phyloP scores from a whole-genome alignment of 2,888 invertebrate species.

The Lacanobia wlatinum region DNA sequence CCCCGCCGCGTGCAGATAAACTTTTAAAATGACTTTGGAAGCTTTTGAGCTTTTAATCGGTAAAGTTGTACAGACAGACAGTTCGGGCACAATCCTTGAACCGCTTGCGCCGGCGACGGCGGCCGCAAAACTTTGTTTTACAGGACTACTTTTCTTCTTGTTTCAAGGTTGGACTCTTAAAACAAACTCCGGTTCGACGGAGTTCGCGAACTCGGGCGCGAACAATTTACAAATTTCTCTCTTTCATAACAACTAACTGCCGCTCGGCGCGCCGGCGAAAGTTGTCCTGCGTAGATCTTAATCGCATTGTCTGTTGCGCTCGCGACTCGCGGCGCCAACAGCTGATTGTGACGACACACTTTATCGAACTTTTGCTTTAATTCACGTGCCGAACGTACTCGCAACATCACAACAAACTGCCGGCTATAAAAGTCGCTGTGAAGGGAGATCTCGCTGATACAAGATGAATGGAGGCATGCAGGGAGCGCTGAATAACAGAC shows the following conservation, averaged over 20 bases:
- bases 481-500: slow-evolving; percentile 62
- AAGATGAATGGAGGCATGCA: slow-evolving; percentile 57
- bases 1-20: slow-evolving; percentile 89
- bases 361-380: slow-evolving; percentile 84
- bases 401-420: slow-evolving; percentile 63
- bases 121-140: slow-evolving; percentile 92
- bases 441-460: slow-evolving; percentile 50
- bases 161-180: slow-evolving; percentile 92
- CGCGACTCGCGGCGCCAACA: slow-evolving; percentile 83
- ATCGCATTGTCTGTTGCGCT: slow-evolving; percentile 91
- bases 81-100: slow-evolving; percentile 91
- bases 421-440: slow-evolving; percentile 59
- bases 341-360: slow-evolving; percentile 88
- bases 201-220: slow-evolving; percentile 91
- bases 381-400: slow-evolving; percentile 72
- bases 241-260: slow-evolving; percentile 92
- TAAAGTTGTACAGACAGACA: slow-evolving; percentile 91
- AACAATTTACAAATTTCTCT: slow-evolving; percentile 92
- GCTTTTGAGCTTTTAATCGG: slow-evolving; percentile 92
- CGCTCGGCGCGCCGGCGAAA: slow-evolving; percentile 91
- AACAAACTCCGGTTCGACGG: slow-evolving; percentile 91
- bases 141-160: slow-evolving; percentile 92
- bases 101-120: slow-evolving; percentile 91
- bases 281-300: slow-evolving; percentile 91
- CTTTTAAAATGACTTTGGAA: slow-evolving; percentile 92